Evolutionary conservation across 1,140 invertebrate species (phyloP).

Genomic region (Neodiprion pinetum): DNA sequence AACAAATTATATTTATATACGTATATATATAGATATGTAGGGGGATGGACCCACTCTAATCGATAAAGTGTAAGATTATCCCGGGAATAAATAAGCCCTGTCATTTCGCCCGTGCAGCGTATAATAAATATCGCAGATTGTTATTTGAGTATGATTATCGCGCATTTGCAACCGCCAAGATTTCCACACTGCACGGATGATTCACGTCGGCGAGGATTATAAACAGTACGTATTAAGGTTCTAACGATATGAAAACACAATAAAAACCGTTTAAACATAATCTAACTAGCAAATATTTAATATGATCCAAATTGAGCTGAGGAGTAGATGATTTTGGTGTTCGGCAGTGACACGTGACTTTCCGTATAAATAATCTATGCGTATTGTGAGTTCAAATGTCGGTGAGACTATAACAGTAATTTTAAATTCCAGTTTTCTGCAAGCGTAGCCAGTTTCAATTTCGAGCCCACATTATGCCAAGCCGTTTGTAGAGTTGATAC

Average conservation of each 20-base stretch:
- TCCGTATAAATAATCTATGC: too few relatives aligned
- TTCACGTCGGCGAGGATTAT: background rate
- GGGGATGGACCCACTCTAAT: background rate
- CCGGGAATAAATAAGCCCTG: background rate
- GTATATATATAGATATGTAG: too few relatives aligned
- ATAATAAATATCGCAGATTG: background rate
- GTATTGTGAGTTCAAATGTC: too few relatives aligned
- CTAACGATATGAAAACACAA: background rate
- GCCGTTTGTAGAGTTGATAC: background rate
- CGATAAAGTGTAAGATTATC: background rate
- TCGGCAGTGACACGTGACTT: too few relatives aligned
- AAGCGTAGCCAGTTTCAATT: too few relatives aligned
- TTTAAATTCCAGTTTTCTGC: too few relatives aligned
- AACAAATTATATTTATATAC: too few relatives aligned
- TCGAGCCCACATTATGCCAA: background rate
- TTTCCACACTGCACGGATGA: background rate
- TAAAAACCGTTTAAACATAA: background rate
- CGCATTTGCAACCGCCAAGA: background rate
- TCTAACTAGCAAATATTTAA: background rate
- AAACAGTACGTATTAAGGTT: background rate
- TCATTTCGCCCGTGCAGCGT: background rate
- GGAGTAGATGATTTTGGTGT: background rate
- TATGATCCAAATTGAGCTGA: background rate
- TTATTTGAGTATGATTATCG: background rate
- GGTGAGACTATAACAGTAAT: too few relatives aligned